Percentiles rank a stretch among this genome's conserved stretches.
These are phyloP conservation scores for Drosophila bocqueti DNA, from an alignment of 1,140 invertebrate species.

Conservation along the genomic window DNA sequence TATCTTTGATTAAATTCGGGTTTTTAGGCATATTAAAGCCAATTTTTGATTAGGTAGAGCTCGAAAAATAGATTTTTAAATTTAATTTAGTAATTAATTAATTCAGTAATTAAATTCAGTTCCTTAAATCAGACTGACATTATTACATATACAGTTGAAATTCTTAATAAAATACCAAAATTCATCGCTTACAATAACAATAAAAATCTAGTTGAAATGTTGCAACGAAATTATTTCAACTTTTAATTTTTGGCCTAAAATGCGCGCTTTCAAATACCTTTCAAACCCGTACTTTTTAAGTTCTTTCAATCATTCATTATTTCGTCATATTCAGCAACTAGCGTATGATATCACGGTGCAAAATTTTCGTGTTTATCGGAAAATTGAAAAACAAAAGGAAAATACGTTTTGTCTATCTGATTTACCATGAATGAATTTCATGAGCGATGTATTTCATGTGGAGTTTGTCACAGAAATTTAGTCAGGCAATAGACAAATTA, in stretches of 20 bases:
- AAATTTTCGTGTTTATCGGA: constrained; percentile 19
- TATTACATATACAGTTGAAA: too few species aligned
- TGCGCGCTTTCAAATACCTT: background rate
- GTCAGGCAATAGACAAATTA: constrained; percentile 52
- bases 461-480: constrained; percentile 27
- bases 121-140: background rate
- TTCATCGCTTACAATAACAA: too few species aligned
- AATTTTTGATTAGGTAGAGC: background rate
- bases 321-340: constrained; percentile 13
- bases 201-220: too few species aligned
- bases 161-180: too few species aligned
- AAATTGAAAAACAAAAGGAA: constrained; percentile 3
- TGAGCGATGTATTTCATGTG: constrained; percentile 1
- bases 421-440: constrained; percentile 22
- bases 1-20: background rate
- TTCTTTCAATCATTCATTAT: background rate
- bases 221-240: too few species aligned
- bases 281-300: background rate
- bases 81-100: too few species aligned
- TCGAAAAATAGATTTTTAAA: background rate
- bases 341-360: constrained; percentile 8
- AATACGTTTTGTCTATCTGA: constrained; percentile 11
- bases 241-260: too few species aligned
- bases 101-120: too few species aligned
- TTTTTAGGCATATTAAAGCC: background rate